Conservation (phyloP, 2,888 invertebrate genomes). For the Creontiades dilutus region DNA sequence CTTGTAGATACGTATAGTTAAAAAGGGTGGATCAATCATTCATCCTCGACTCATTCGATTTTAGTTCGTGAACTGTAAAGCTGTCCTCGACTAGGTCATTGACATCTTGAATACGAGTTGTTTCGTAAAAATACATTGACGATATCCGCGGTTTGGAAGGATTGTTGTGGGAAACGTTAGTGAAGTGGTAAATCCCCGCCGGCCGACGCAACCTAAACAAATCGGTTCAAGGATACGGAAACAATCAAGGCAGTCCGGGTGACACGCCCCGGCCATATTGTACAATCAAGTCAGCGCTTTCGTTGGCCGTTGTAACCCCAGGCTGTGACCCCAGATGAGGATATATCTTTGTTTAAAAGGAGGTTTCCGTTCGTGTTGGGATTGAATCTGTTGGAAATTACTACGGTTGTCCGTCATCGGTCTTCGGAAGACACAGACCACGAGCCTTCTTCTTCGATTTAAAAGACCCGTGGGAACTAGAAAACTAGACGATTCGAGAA, state of each 20-base stretch:
- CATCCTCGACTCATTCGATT: too few species aligned
- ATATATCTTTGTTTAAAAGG: slow-evolving; percentile 4
- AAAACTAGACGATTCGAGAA: too few species aligned
- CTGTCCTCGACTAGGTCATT: too few species aligned
- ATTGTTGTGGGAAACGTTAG: neutral
- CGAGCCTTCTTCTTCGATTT: too few species aligned
- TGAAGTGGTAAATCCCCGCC: neutral
- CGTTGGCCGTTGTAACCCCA: neutral
- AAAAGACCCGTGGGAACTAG: too few species aligned
- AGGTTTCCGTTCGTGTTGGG: neutral
- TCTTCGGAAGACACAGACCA: too few species aligned
- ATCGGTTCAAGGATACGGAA: slow-evolving; percentile 30
- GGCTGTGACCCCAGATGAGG: neutral
- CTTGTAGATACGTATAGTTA: too few species aligned
- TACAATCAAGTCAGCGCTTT: neutral
- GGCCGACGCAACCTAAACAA: neutral
- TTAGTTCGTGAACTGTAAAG: too few species aligned
- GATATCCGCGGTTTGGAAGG: neutral
- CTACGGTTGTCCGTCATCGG: too few species aligned
- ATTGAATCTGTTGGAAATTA: neutral
- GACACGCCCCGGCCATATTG: neutral
- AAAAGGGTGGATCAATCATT: too few species aligned
- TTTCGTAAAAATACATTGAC: too few species aligned
- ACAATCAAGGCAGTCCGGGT: neutral
- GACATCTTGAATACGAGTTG: too few species aligned